Percentiles rank a stretch among this genome's conserved stretches.
phyloP scores from a whole-genome alignment of 1,140 invertebrate species.

The Tyrophagus putrescentiae region DNA sequence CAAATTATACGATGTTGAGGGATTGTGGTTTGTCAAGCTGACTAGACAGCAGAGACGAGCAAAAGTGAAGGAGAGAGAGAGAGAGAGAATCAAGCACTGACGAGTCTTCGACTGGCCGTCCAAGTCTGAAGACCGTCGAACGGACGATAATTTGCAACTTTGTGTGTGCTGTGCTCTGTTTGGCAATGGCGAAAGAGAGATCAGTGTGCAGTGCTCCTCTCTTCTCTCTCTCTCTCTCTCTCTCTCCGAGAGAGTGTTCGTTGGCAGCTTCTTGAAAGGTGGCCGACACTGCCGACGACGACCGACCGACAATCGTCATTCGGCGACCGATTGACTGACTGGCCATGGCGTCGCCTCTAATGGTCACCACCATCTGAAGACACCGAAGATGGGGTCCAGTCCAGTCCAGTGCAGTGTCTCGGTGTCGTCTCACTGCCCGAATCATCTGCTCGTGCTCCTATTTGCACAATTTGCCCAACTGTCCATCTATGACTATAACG shows the following conservation, averaged over 20 bases:
- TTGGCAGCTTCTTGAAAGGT: conserved; percentile 1
- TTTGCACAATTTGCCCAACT: too few species aligned
- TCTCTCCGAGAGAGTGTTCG: background rate
- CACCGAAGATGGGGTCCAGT: background rate
- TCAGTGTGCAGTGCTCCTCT: too few species aligned
- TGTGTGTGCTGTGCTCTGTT: background rate
- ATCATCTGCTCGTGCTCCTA: conserved; percentile 13
- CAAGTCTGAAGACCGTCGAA: background rate
- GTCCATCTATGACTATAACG: too few species aligned
- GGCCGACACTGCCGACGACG: background rate
- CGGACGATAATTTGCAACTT: conserved; percentile 13
- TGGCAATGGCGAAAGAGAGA: background rate
- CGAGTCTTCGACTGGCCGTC: too few species aligned
- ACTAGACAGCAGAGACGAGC: too few species aligned
- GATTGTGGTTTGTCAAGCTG: conserved; percentile 15
- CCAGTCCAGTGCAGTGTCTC: background rate
- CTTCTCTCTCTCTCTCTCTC: too few species aligned
- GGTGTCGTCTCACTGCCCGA: background rate
- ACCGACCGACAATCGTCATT: background rate
- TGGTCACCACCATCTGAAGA: background rate
- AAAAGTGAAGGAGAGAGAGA: too few species aligned
- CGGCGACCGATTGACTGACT: conserved; percentile 9
- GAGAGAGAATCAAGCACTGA: too few species aligned
- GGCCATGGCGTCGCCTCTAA: background rate
- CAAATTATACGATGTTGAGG: conserved; percentile 11